A percentile compares a stretch with the other conserved stretches of the same genome.
phyloP scores from a whole-genome alignment of 1,140 invertebrate species.

The Harpegnathos saltator region DNA sequence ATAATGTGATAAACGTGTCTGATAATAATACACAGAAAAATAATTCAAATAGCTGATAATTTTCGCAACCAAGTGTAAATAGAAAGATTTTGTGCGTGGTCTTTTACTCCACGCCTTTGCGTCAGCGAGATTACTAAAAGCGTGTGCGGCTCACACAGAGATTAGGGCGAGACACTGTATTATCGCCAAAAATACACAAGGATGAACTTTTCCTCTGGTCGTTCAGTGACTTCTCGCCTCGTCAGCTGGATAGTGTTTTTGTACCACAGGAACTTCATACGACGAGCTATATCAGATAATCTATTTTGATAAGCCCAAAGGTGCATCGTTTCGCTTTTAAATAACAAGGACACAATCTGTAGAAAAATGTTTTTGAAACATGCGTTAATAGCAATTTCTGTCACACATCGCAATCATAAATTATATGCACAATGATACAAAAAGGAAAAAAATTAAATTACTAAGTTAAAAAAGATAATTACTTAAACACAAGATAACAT shows the following conservation, averaged over 20 bases:
- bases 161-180: slow-evolving; percentile 72
- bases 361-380: background rate
- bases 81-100: background rate
- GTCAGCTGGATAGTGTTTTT: slow-evolving; percentile 40
- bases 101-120: slow-evolving; percentile 55
- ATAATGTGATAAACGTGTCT: too few relatives aligned
- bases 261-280: background rate
- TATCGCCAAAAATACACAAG: slow-evolving; percentile 76
- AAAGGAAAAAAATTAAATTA: too few relatives aligned
- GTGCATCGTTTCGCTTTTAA: background rate
- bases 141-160: slow-evolving; percentile 63
- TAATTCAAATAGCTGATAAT: background rate
- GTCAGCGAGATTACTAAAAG: background rate
- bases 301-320: slow-evolving; percentile 8
- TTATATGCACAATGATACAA: too few relatives aligned
- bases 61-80: background rate
- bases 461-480: too few relatives aligned
- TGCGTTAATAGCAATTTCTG: too few relatives aligned
- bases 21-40: background rate
- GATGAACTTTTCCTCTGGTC: slow-evolving; percentile 61
- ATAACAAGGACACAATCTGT: background rate
- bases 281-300: slow-evolving; percentile 4
- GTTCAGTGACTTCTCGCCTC: slow-evolving; percentile 64
- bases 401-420: background rate
- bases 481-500: too few relatives aligned